Percentiles rank a stretch among this genome's conserved stretches.
These are phyloP conservation scores for Pyrocoelia pectoralis DNA, from an alignment of 2,888 invertebrate genomes.

Conservation along the genomic window DNA sequence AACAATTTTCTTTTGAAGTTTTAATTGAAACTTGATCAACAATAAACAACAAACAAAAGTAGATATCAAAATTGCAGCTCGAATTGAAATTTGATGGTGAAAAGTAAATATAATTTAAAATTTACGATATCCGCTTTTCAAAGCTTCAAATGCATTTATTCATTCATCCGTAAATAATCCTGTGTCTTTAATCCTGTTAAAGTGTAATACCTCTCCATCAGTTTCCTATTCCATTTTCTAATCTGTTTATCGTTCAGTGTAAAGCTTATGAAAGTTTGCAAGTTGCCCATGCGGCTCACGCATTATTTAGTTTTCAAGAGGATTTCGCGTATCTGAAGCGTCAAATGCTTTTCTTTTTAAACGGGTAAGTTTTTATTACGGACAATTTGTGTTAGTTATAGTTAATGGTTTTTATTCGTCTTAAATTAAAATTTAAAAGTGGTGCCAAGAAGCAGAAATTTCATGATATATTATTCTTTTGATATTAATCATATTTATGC, in stretches of 20 bases:
- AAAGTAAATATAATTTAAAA: conserved; percentile 1
- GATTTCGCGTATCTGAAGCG: conserved; percentile 47
- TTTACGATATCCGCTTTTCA: not conserved
- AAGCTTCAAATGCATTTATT: conserved; percentile 5
- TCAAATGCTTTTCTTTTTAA: conserved; percentile 44
- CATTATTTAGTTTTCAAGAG: conserved; percentile 48
- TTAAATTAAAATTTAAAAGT: not conserved
- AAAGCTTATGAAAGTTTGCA: conserved; percentile 50
- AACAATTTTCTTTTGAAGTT: no score
- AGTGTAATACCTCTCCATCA: conserved; percentile 57
- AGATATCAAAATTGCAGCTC: no score
- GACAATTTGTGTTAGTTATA: not conserved
- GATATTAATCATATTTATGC: not conserved
- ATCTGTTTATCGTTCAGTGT: conserved; percentile 57
- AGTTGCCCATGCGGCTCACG: conserved; percentile 42
- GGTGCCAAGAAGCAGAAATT: not conserved
- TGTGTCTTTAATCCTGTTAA: conserved; percentile 56
- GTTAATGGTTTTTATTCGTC: not conserved
- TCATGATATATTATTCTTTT: not conserved
- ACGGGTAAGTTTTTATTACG: not conserved
- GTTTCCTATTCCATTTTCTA: conserved; percentile 57
- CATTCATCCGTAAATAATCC: conserved; percentile 48
- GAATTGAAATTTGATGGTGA: not conserved
- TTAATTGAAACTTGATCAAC: no score
- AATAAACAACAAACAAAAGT: no score